A percentile compares a stretch with the other conserved stretches of the same genome.
phyloP scores from a whole-genome alignment of 2,797 vertebrate species.

The Eulemur mongoz region DNA sequence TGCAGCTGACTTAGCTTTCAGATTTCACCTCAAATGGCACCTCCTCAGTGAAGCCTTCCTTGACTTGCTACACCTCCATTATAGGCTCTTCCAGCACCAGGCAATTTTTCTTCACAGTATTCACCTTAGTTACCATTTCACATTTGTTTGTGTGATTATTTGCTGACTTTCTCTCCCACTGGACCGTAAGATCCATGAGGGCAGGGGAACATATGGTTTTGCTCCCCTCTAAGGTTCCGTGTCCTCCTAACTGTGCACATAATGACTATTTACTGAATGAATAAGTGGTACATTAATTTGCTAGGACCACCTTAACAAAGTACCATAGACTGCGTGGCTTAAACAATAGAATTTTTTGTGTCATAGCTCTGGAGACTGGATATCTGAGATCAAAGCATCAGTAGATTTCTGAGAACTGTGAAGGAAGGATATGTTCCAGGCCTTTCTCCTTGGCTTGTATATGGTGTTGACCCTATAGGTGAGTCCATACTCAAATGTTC shows the following conservation, averaged over 20 bases:
- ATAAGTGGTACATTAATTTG: not conserved
- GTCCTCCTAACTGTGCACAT: not conserved
- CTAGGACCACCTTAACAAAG: not conserved
- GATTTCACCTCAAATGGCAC: not conserved
- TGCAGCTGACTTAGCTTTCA: not conserved
- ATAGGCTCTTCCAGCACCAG: not conserved
- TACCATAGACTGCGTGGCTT: not conserved
- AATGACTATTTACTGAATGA: not conserved
- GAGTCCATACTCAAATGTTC: not conserved
- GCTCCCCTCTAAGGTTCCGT: not conserved
- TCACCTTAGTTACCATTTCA: not conserved
- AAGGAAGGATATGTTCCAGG: not conserved
- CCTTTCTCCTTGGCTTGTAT: not conserved
- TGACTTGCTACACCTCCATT: not conserved
- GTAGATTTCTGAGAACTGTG: not conserved
- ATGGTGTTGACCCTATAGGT: not conserved
- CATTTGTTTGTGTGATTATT: not conserved
- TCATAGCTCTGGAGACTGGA: not conserved
- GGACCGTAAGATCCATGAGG: not conserved
- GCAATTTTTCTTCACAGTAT: not conserved
- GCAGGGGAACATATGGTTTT: not conserved
- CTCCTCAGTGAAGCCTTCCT: not conserved
- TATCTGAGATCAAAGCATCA: not conserved
- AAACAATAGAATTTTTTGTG: not conserved
- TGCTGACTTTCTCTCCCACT: not conserved